Evolutionary conservation across 37 sponge, comb jelly and placozoan species (phyloP).

Genomic region (Tethya wilhelma): DNA sequence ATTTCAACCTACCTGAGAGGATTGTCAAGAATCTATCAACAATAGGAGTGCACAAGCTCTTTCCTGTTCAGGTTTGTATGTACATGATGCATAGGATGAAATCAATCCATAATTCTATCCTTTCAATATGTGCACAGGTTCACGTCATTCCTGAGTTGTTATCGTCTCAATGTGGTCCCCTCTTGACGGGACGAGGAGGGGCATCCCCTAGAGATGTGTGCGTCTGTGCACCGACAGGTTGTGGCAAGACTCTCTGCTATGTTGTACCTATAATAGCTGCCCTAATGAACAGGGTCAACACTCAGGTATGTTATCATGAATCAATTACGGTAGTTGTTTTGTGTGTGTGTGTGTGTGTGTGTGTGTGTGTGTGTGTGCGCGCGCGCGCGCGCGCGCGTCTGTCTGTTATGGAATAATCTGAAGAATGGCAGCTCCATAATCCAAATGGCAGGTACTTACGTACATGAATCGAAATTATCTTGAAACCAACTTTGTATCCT

Average conservation of each 20-base stretch:
- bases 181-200: slow-evolving; percentile 14
- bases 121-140: slow-evolving; percentile 3
- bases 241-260: slow-evolving; percentile 95
- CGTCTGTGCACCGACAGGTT: slow-evolving; percentile 95
- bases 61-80: slow-evolving; percentile 70
- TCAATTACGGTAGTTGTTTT: no score
- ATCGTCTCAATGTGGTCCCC: neutral
- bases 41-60: slow-evolving; percentile 38
- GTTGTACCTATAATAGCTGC: slow-evolving; percentile 81
- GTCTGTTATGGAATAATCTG: no score
- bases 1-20: slow-evolving; percentile 21
- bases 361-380: no score
- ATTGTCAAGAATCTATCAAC: slow-evolving; percentile 48
- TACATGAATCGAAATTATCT: no score
- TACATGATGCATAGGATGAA: neutral
- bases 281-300: slow-evolving; percentile 34
- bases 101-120: neutral
- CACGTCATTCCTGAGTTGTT: slow-evolving; percentile 47
- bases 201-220: slow-evolving; percentile 69
- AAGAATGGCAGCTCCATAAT: no score
- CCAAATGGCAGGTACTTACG: no score
- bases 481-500: no score
- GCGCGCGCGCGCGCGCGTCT: no score
- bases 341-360: no score
- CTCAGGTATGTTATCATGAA: slow-evolving; percentile 21